phyloP scores from a whole-genome alignment of 2,797 vertebrate genomes.

The Salarias fasciatus region DNA sequence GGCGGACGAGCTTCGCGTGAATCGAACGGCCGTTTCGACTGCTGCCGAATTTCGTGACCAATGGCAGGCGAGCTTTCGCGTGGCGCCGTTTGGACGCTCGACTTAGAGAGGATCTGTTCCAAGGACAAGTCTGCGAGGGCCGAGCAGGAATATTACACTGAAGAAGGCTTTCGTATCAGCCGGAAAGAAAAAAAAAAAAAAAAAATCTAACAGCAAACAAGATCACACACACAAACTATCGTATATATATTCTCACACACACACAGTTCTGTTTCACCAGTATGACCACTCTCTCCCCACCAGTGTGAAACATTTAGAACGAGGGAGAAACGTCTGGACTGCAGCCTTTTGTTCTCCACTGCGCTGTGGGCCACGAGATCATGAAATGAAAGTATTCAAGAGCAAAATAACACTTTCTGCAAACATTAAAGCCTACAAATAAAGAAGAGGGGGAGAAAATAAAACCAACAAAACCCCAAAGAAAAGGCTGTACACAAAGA shows the following conservation, averaged over 20 bases:
- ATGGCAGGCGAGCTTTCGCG: no score
- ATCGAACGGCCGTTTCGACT: no score
- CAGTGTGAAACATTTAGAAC: conserved; percentile 54
- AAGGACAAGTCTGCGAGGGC: conserved; percentile 21
- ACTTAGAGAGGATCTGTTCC: no score
- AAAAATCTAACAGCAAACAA: conserved; percentile 37
- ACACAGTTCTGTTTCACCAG: conserved; percentile 16
- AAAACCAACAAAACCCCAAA: conserved; percentile 6
- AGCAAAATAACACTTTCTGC: conserved; percentile 41
- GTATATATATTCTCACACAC: conserved; percentile 10
- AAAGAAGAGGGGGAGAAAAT: conserved; percentile 15
- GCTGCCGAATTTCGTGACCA: no score
- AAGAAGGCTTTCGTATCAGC: conserved; percentile 32
- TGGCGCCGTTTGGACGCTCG: no score
- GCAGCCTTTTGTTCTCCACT: conserved; percentile 11
- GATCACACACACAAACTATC: conserved; percentile 9
- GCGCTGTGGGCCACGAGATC: conserved; percentile 15
- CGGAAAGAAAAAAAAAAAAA: no score
- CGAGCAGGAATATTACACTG: conserved; percentile 12
- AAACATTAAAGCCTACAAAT: conserved; percentile 53
- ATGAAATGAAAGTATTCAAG: conserved; percentile 21
- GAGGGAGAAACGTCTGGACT: conserved; percentile 28
- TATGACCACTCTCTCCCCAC: background rate
- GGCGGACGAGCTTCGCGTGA: no score
- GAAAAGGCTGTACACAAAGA: conserved; percentile 47